Evolutionary conservation across 2,888 invertebrate genomes (phyloP).

Genomic region (Agrotis clavis): DNA sequence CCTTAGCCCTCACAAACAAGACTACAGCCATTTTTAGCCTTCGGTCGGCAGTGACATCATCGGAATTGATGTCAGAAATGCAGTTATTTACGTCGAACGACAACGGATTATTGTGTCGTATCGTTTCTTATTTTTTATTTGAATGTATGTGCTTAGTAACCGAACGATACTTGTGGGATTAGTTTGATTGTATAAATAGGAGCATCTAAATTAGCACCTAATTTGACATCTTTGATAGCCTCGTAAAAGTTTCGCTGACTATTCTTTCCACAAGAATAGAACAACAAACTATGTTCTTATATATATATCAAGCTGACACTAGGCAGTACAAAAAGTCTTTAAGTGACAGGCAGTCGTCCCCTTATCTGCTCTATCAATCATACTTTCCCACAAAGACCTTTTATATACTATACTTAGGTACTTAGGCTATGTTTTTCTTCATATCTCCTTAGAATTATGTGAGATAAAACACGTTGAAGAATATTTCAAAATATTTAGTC

Average conservation of each 20-base stretch:
- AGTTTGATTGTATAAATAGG: not conserved
- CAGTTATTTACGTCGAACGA: conserved; percentile 64
- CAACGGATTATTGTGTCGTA: conserved; percentile 53
- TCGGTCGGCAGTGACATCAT: conserved; percentile 70
- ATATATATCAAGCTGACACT: not conserved
- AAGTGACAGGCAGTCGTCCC: conserved; percentile 4
- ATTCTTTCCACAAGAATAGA: not conserved
- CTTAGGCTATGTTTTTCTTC: not conserved
- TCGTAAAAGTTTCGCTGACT: not conserved
- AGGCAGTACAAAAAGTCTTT: not conserved
- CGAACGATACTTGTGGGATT: not conserved
- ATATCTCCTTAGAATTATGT: not conserved
- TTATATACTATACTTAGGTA: not conserved
- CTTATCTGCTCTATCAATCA: conserved; percentile 33
- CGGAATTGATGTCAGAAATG: conserved; percentile 66
- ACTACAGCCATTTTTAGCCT: conserved; percentile 65
- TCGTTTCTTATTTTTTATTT: conserved; percentile 30
- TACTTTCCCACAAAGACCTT: conserved; percentile 25
- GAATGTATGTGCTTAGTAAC: conserved; percentile 3
- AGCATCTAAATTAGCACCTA: not conserved
- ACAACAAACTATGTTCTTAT: too few species aligned
- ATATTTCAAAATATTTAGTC: conserved; percentile 35
- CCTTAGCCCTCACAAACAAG: conserved; percentile 73
- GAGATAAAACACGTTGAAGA: conserved; percentile 7
- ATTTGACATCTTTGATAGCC: not conserved